Conservation (phyloP, 2,113 vertebrate genomes). For the Isurus oxyrinchus region DNA sequence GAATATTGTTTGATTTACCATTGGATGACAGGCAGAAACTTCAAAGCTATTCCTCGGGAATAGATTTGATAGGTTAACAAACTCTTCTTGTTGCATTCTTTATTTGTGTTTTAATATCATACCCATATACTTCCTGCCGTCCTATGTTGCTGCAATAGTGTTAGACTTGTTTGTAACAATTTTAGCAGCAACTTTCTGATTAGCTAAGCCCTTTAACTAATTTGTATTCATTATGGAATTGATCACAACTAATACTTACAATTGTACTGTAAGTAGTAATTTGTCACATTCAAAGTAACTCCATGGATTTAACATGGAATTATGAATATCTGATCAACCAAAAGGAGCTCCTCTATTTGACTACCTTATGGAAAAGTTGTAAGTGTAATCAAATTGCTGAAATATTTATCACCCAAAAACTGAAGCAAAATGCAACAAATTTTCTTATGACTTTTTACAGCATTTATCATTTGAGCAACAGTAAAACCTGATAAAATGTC, state of each 20-base stretch:
- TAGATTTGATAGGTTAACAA: neutral
- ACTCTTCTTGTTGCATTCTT: neutral
- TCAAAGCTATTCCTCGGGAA: neutral
- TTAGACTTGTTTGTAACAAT: neutral
- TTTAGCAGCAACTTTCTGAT: neutral
- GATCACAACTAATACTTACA: neutral
- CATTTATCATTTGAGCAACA: neutral
- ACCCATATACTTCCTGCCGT: neutral
- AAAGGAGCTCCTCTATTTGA: neutral
- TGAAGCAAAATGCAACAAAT: neutral
- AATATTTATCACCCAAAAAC: neutral
- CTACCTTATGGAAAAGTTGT: neutral
- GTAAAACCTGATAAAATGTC: neutral
- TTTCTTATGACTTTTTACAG: neutral
- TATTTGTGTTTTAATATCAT: neutral
- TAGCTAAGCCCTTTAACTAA: neutral
- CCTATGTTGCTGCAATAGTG: neutral
- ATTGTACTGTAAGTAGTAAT: neutral
- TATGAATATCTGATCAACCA: neutral
- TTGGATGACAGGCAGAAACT: neutral
- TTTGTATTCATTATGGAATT: neutral
- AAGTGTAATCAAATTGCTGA: neutral
- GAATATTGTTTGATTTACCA: neutral
- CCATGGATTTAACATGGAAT: neutral
- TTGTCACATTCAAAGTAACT: neutral